Conservation (phyloP, 2,113 vertebrate genomes). For the Mirounga angustirostris region DNA sequence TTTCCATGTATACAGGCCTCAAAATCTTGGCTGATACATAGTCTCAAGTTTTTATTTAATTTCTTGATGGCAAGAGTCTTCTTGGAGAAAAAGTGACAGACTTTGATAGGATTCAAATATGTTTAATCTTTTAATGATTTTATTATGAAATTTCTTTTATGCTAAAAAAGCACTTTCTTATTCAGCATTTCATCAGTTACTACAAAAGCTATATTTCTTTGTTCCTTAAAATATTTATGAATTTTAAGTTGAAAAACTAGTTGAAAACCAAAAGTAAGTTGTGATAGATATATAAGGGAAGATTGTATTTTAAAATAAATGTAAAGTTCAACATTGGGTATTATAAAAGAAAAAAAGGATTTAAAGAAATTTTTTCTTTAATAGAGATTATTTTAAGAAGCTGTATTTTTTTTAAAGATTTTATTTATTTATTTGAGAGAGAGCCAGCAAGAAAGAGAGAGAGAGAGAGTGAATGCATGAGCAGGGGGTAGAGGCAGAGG, state of each 20-base stretch:
- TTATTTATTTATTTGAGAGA: background rate
- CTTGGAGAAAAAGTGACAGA: background rate
- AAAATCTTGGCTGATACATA: background rate
- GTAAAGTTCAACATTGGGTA: background rate
- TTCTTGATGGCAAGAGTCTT: background rate
- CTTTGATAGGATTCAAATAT: background rate
- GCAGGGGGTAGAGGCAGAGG: background rate
- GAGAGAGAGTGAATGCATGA: too few species aligned
- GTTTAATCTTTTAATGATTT: background rate
- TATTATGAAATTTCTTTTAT: background rate
- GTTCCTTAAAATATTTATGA: background rate
- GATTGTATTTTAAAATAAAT: background rate
- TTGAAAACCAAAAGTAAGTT: conserved; percentile 10
- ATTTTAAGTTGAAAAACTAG: background rate
- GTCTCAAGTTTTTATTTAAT: background rate
- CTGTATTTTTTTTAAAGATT: conserved; percentile 2
- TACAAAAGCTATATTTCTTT: background rate
- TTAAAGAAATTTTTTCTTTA: conserved; percentile 28
- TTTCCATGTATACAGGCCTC: background rate
- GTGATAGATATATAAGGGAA: background rate
- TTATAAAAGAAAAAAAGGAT: background rate
- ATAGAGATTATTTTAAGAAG: background rate
- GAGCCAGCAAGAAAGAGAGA: background rate
- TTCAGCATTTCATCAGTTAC: background rate
- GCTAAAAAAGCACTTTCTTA: background rate